A percentile compares a stretch with the other conserved stretches of the same genome.
Conservation (phyloP, 1,140 invertebrate genomes). For the Leptinotarsa texana region DNA sequence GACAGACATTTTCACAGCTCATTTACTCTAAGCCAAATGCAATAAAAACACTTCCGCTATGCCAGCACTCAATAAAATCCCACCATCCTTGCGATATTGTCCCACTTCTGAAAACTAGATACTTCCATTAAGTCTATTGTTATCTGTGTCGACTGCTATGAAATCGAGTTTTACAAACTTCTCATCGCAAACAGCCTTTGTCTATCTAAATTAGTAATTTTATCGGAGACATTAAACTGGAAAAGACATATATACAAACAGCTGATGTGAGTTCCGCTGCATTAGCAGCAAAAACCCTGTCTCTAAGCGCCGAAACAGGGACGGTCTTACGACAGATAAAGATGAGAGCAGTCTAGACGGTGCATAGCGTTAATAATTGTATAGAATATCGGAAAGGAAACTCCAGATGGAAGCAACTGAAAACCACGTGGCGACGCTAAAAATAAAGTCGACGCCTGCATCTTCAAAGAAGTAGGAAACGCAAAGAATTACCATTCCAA, state of each 20-base stretch:
- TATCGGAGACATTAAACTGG: neutral
- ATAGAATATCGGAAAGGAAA: constrained; percentile 20
- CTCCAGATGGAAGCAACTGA: constrained; percentile 19
- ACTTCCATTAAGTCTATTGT: neutral
- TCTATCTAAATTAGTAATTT: neutral
- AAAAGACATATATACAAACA: constrained; percentile 7
- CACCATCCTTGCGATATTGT: neutral
- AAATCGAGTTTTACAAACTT: neutral
- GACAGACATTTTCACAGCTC: constrained; percentile 3
- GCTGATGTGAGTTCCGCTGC: constrained; percentile 19
- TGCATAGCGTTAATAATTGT: constrained; percentile 13
- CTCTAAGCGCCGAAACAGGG: neutral
- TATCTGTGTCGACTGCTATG: neutral
- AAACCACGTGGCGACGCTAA: constrained; percentile 20
- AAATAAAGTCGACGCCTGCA: constrained; percentile 13
- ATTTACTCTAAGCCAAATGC: neutral
- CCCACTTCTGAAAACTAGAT: neutral
- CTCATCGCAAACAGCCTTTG: neutral
- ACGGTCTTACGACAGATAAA: neutral
- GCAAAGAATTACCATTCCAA: neutral
- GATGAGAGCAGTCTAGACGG: constrained; percentile 15
- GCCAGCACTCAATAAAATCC: neutral
- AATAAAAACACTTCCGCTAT: constrained; percentile 5
- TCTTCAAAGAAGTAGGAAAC: constrained; percentile 13
- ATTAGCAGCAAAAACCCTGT: neutral